Percentiles rank a stretch among this genome's conserved stretches.
Evolutionary conservation across 2,797 vertebrate species (phyloP).

Genomic region (Sebastes nivosus): DNA sequence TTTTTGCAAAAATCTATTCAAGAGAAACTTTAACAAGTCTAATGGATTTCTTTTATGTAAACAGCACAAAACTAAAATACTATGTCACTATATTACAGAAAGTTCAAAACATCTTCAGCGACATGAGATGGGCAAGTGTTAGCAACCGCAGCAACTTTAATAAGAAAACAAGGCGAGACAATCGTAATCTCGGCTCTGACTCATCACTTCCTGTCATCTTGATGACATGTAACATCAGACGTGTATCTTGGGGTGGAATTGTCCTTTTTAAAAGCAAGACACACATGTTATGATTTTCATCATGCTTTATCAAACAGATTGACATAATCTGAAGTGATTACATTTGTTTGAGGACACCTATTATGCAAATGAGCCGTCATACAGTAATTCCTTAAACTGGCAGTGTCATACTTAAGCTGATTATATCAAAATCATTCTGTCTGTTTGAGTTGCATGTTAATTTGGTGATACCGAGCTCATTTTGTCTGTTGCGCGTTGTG

Average conservation of each 20-base stretch:
- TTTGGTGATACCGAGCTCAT: slow-evolving; percentile 37
- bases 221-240: neutral
- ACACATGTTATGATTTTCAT: neutral
- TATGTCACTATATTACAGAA: neutral
- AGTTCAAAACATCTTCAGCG: neutral
- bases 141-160: neutral
- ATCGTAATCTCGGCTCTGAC: neutral
- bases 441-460: slow-evolving; percentile 57
- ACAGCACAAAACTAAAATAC: neutral
- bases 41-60: neutral
- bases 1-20: neutral
- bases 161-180: neutral
- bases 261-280: slow-evolving; percentile 11
- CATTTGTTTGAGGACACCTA: slow-evolving; percentile 43
- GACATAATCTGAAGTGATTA: slow-evolving; percentile 45
- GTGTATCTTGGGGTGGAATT: slow-evolving; percentile 17
- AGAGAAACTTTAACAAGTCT: neutral
- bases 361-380: slow-evolving; percentile 62
- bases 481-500: slow-evolving; percentile 21
- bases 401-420: slow-evolving; percentile 61
- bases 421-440: slow-evolving; percentile 66
- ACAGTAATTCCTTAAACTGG: slow-evolving; percentile 56
- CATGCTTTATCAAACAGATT: slow-evolving; percentile 37
- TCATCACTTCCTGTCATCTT: slow-evolving; percentile 7
- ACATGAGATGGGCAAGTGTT: neutral